Evolutionary conservation across 2,113 vertebrate species (phyloP).

Genomic region (Ardeotis arabs): DNA sequence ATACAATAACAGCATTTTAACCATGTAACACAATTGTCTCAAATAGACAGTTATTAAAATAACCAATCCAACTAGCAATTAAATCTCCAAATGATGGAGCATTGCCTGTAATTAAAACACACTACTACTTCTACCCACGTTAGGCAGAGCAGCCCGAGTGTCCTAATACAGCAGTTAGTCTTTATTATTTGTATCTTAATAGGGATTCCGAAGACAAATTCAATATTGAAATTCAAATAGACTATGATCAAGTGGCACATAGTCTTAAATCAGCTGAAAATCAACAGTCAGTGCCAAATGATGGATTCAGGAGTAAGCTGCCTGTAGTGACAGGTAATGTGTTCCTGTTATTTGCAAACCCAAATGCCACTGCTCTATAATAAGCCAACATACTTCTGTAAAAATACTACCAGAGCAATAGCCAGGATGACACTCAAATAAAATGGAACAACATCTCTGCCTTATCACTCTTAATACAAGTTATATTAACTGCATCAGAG

Average conservation of each 20-base stretch:
- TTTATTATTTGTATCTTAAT: slow-evolving; percentile 37
- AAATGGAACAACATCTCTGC: background rate
- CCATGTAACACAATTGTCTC: background rate
- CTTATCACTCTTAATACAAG: background rate
- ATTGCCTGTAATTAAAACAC: slow-evolving; percentile 20
- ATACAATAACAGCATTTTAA: background rate
- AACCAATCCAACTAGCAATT: slow-evolving; percentile 20
- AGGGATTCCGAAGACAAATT: background rate
- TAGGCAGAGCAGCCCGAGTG: background rate
- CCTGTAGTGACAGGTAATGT: background rate
- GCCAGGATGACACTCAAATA: background rate
- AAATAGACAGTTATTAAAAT: background rate
- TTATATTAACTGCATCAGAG: background rate
- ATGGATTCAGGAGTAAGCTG: background rate
- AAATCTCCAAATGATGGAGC: background rate
- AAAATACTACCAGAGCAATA: background rate
- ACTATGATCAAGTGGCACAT: background rate
- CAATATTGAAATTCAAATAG: background rate
- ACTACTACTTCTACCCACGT: background rate
- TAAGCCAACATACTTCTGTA: background rate
- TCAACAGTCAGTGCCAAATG: background rate
- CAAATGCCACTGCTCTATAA: background rate
- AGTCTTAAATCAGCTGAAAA: background rate
- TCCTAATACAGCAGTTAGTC: background rate
- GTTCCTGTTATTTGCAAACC: background rate